Conservation (phyloP, 2,888 invertebrate species). For the Hecatera dysodea region DNA sequence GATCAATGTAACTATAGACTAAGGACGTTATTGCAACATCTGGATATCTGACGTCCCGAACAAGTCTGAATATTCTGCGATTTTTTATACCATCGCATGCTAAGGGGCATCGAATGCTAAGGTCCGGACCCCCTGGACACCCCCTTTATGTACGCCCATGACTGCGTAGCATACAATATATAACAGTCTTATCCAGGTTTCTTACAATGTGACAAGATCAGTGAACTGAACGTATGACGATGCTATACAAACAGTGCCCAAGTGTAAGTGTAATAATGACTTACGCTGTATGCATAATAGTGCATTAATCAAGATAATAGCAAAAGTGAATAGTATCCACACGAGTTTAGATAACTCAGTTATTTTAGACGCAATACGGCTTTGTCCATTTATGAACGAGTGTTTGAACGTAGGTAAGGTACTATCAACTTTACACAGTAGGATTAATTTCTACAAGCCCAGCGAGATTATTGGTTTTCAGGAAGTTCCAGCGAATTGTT, state of each 20-base stretch:
- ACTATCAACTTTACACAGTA: neutral
- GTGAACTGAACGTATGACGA: constrained; percentile 1
- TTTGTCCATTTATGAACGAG: constrained; percentile 13
- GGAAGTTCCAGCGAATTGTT: too few relatives aligned
- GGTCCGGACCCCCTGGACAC: too few relatives aligned
- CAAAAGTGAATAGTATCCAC: constrained; percentile 41
- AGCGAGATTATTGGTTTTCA: too few relatives aligned
- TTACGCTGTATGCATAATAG: constrained; percentile 6
- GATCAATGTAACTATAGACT: too few relatives aligned
- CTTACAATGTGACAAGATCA: constrained; percentile 7
- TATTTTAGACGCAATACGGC: constrained; percentile 38
- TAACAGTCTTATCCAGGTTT: neutral
- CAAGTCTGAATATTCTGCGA: too few relatives aligned
- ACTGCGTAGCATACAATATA: neutral
- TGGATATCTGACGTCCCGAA: too few relatives aligned
- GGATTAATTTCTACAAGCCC: too few relatives aligned
- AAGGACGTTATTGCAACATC: too few relatives aligned
- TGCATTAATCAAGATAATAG: constrained; percentile 37
- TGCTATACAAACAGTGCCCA: neutral
- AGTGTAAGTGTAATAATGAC: constrained; percentile 29
- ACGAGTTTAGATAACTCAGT: constrained; percentile 41
- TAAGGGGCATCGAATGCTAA: too few relatives aligned
- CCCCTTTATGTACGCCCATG: too few relatives aligned
- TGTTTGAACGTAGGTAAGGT: neutral
- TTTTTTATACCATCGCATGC: too few relatives aligned